A percentile compares a stretch with the other conserved stretches of the same genome.
phyloP scores from a whole-genome alignment of 2,797 vertebrate species.

The Chaunax sp. region DNA sequence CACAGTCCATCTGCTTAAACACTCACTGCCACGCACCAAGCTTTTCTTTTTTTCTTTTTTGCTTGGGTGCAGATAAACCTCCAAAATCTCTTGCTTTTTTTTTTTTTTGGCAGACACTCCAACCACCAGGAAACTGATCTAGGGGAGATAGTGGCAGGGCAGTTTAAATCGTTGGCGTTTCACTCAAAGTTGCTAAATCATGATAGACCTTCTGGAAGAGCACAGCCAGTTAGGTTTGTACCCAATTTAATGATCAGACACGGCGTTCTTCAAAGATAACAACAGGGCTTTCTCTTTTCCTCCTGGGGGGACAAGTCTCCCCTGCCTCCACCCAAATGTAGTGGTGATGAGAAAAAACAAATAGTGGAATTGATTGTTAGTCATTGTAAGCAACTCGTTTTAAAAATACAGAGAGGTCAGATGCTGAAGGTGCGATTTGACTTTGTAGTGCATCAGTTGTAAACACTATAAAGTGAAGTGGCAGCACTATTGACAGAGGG shows the following conservation, averaged over 20 bases:
- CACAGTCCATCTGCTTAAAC: conserved; percentile 43
- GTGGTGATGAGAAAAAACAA: too few relatives aligned
- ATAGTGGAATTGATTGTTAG: too few relatives aligned
- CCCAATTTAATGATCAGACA: too few relatives aligned
- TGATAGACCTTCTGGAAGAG: conserved; percentile 21
- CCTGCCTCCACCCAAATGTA: too few relatives aligned
- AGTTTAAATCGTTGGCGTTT: conserved; percentile 38
- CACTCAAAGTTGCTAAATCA: conserved; percentile 31
- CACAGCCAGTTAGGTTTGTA: conserved; percentile 25
- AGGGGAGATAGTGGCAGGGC: conserved; percentile 11
- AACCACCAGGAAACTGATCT: conserved; percentile 25
- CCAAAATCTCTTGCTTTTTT: conserved; percentile 33
- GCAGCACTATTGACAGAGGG: not conserved
- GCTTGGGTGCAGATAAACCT: conserved; percentile 19
- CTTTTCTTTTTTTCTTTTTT: not conserved
- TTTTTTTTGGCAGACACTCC: conserved; percentile 14
- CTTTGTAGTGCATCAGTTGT: conserved; percentile 8
- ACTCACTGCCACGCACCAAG: conserved; percentile 21
- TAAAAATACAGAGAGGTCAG: conserved; percentile 20
- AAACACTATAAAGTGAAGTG: conserved; percentile 20
- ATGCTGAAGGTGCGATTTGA: too few relatives aligned
- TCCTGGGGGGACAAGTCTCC: too few relatives aligned
- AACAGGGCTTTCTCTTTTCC: too few relatives aligned
- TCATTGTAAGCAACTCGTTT: not conserved
- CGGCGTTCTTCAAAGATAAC: conserved; percentile 24